Base-by-base conservation (phyloP, 2,113 vertebrate species). In the Rhegmatorhina hoffmannsi region DNA sequence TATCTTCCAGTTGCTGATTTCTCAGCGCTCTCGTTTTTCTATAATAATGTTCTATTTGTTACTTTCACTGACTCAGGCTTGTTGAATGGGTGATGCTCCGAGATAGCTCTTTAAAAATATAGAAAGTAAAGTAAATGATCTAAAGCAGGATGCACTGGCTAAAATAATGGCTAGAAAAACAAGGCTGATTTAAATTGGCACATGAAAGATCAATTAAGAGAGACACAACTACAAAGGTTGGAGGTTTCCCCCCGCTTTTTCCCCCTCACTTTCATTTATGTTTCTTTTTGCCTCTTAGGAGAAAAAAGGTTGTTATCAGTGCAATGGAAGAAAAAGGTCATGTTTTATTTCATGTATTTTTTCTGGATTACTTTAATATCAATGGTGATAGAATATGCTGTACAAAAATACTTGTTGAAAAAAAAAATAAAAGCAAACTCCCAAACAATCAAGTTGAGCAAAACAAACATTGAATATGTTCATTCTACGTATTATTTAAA, bases 1-100 rank as follows among this genome's bases (percentile, higher is more conserved):
- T 98, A 99, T 98, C 98, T 98, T 98, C 98, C 98, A 98, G 98
- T 98, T 98, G 98, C 98, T 98, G 98, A 98, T 99, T 98, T 98
- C 98, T 98, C 98, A 97, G 98, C 94, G 74, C 77, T 85, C 91
- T 73, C 81, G 17, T 96, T 97, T 97, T 84, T 86, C 90, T 94
- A 21, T 86, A 92, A 96, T 96, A 92, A 93, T 20, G 90, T 96
- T 91, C 93, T 96, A 62, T 97, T 96, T 97, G 92, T 96, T 94
- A 53, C 86, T 92, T 74, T 95, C 94, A 26, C 92, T 23, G 25
- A 20, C 92, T 95, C 76, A 15, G 77, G 94, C 91, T 92, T 38
- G 2, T 55, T 79, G 83, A 92, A 97, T 91, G 86, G 89, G 73
- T 62, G 92, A 94, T 74, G 46, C 16, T 49, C 52, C 25, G 23